Evolutionary conservation across 2,888 invertebrate species (phyloP).

Genomic region (Agrochola macilenta): DNA sequence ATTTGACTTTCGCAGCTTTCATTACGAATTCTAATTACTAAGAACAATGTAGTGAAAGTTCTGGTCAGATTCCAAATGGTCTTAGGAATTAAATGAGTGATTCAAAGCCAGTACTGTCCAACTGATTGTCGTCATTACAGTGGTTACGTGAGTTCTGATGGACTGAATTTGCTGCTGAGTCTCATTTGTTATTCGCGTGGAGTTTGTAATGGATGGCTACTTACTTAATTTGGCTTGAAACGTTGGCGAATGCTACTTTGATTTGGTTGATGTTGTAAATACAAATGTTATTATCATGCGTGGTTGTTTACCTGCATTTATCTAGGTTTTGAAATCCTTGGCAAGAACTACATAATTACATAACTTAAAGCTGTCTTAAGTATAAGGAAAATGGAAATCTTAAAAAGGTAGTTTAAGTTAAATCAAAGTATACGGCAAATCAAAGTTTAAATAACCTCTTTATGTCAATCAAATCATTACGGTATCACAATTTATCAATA

Average conservation of each 20-base stretch:
- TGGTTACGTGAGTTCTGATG: slow-evolving; percentile 35
- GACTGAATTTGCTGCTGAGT: slow-evolving; percentile 29
- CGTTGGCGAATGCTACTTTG: slow-evolving; percentile 51
- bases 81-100: slow-evolving; percentile 55
- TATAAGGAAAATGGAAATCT: not conserved
- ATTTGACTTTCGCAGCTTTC: slow-evolving; percentile 65
- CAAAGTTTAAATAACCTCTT: not conserved
- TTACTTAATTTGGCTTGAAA: slow-evolving; percentile 59
- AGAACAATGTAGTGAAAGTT: slow-evolving; percentile 78
- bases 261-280: slow-evolving; percentile 50
- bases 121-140: slow-evolving; percentile 47
- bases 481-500: slow-evolving; percentile 43
- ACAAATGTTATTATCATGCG: slow-evolving; percentile 35
- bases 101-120: slow-evolving; percentile 39
- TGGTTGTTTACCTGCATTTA: slow-evolving; percentile 3
- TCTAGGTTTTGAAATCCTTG: slow-evolving; percentile 33
- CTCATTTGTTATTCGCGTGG: slow-evolving; percentile 62
- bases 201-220: slow-evolving; percentile 47
- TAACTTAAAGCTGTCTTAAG: not conserved
- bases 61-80: slow-evolving; percentile 46
- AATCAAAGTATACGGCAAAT: too few species aligned
- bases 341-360: not conserved
- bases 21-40: slow-evolving; percentile 70
- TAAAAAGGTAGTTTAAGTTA: too few species aligned
- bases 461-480: slow-evolving; percentile 9